These are phyloP conservation scores for Cryptotermes secundus DNA, from an alignment of 1,140 invertebrate genomes.

Conservation along the genomic window DNA sequence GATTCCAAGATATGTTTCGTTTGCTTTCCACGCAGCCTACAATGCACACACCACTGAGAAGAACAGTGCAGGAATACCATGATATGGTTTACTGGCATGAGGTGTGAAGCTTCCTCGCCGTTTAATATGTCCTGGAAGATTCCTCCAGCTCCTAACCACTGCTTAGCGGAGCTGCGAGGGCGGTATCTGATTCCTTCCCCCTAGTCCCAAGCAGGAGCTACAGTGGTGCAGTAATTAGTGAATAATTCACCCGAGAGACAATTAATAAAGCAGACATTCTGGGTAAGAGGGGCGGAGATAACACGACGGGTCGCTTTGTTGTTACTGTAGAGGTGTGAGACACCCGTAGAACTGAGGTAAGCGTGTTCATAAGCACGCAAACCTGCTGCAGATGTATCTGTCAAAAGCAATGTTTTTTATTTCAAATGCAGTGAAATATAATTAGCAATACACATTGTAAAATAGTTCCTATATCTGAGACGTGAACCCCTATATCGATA, in stretches of 20 bases:
- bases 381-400: no score
- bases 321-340: background rate
- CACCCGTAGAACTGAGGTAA: background rate
- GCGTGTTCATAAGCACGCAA: background rate
- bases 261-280: slow-evolving; percentile 14
- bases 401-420: no score
- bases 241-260: slow-evolving; percentile 12
- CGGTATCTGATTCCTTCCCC: background rate
- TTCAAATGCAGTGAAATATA: no score
- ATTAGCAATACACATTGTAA: no score
- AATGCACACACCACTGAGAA: no score
- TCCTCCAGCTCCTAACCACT: background rate
- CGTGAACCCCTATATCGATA: no score
- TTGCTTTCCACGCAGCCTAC: background rate
- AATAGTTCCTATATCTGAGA: no score
- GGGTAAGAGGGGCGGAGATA: background rate
- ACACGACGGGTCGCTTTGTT: background rate
- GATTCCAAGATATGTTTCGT: background rate
- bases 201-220: background rate
- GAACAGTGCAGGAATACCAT: no score
- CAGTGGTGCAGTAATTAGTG: slow-evolving; percentile 15
- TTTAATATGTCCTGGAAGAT: slow-evolving; percentile 12
- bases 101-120: background rate
- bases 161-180: background rate
- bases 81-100: background rate